These are phyloP conservation scores for Adineta ricciae DNA, from an alignment of 2,888 invertebrate genomes.

Conservation along the genomic window DNA sequence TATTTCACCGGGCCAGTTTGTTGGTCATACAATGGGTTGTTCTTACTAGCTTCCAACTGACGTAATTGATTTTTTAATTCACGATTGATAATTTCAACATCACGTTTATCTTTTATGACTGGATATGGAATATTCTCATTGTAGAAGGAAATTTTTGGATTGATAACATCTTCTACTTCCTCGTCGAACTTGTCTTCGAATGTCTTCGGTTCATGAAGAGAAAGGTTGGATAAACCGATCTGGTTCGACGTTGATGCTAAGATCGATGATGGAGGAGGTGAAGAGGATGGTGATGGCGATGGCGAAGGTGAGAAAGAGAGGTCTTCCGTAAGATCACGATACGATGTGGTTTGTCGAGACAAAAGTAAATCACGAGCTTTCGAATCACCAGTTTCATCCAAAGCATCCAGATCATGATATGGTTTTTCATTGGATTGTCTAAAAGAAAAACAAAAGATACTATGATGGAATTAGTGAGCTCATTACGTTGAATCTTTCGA, in stretches of 20 bases:
- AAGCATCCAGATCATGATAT: background rate
- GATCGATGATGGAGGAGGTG: background rate
- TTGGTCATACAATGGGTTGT: background rate
- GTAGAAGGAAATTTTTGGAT: background rate
- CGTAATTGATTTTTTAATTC: conserved; percentile 8
- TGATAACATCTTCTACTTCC: background rate
- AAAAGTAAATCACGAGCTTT: background rate
- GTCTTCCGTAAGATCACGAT: background rate
- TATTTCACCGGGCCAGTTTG: background rate
- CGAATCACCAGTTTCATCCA: background rate
- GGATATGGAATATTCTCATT: background rate
- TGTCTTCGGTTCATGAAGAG: background rate
- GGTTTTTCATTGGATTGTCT: background rate
- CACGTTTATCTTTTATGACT: background rate
- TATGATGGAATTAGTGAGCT: background rate
- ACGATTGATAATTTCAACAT: background rate
- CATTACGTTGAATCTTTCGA: background rate
- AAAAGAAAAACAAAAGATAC: background rate
- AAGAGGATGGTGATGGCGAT: background rate
- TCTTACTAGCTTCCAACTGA: background rate
- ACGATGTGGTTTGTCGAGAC: background rate
- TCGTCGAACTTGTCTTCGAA: background rate
- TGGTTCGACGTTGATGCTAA: background rate
- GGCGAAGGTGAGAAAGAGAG: background rate
- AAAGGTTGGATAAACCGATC: background rate